Conservation (phyloP, 2,888 invertebrate species). For the Glyphotaelius pellucidus region DNA sequence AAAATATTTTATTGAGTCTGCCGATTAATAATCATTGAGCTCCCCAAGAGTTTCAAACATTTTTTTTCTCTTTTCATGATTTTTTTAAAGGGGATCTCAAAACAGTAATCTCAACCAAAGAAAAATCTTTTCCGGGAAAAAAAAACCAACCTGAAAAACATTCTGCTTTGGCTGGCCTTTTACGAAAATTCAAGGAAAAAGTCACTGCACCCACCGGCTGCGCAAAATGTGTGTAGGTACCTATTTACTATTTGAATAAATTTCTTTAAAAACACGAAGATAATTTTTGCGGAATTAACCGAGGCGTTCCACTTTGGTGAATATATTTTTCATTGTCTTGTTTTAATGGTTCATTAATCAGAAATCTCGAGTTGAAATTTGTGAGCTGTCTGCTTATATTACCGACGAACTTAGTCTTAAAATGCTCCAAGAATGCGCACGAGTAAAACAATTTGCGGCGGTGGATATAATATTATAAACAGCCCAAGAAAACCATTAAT, state of each 20-base stretch:
- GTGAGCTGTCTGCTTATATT: slow-evolving; percentile 30
- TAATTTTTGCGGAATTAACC: neutral
- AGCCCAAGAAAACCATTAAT: slow-evolving; percentile 44
- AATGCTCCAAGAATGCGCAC: slow-evolving; percentile 45
- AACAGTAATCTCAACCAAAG: neutral
- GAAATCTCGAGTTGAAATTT: neutral
- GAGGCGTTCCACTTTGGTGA: neutral
- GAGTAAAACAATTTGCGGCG: slow-evolving; percentile 47
- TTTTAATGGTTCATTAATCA: slow-evolving; percentile 44
- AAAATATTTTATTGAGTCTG: too few species aligned
- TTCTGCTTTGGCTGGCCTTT: neutral
- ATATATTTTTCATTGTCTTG: slow-evolving; percentile 25
- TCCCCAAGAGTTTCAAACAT: too few species aligned
- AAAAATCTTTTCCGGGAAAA: neutral
- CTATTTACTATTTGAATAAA: neutral
- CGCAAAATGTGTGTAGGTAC: neutral
- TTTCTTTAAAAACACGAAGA: neutral
- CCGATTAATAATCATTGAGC: too few species aligned
- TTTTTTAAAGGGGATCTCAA: neutral
- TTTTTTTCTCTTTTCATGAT: too few species aligned
- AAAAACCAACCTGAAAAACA: neutral
- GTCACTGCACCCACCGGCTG: neutral
- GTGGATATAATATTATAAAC: slow-evolving; percentile 43
- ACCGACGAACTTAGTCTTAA: slow-evolving; percentile 44
- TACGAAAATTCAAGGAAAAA: neutral